A percentile compares a stretch with the other conserved stretches of the same genome.
These are phyloP conservation scores for Mesopsocus fuscifrons DNA, from an alignment of 2,888 invertebrate genomes.

Conservation along the genomic window DNA sequence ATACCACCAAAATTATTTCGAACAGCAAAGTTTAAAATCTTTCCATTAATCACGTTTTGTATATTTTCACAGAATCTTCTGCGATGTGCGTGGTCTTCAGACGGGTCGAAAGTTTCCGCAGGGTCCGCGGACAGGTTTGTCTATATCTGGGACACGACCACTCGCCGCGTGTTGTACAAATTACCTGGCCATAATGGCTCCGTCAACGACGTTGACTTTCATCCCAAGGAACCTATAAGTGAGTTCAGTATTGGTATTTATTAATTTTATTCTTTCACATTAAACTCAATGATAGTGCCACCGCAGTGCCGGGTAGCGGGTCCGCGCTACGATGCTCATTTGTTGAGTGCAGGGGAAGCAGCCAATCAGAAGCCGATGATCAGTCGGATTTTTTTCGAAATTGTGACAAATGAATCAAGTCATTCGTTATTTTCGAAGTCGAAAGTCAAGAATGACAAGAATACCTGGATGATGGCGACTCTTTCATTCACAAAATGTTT, in stretches of 20 bases:
- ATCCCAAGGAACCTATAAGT: slow-evolving; percentile 79
- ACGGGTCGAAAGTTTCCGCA: slow-evolving; percentile 75
- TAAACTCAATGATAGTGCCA: too few relatives aligned
- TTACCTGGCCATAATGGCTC: slow-evolving; percentile 96
- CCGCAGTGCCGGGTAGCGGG: too few relatives aligned
- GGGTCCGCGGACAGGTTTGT: slow-evolving; percentile 93
- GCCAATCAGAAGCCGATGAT: slow-evolving; percentile 6
- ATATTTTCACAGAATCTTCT: slow-evolving; percentile 46
- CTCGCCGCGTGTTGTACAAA: slow-evolving; percentile 81
- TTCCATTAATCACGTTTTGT: too few relatives aligned
- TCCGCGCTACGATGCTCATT: too few relatives aligned
- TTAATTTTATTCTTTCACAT: slow-evolving; percentile 5
- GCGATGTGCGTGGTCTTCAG: slow-evolving; percentile 82
- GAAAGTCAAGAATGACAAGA: too few relatives aligned
- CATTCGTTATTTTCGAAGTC: too few relatives aligned
- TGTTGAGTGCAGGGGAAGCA: too few relatives aligned
- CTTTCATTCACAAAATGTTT: too few relatives aligned
- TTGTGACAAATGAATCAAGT: too few relatives aligned
- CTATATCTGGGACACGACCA: slow-evolving; percentile 93
- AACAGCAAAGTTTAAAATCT: too few relatives aligned
- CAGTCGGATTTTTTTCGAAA: slow-evolving; percentile 13
- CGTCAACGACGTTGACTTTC: slow-evolving; percentile 92
- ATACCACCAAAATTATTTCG: too few relatives aligned
- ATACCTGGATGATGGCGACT: too few relatives aligned
- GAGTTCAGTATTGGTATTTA: slow-evolving; percentile 19